phyloP scores from a whole-genome alignment of 2,113 vertebrate genomes.

The Saccopteryx bilineata region DNA sequence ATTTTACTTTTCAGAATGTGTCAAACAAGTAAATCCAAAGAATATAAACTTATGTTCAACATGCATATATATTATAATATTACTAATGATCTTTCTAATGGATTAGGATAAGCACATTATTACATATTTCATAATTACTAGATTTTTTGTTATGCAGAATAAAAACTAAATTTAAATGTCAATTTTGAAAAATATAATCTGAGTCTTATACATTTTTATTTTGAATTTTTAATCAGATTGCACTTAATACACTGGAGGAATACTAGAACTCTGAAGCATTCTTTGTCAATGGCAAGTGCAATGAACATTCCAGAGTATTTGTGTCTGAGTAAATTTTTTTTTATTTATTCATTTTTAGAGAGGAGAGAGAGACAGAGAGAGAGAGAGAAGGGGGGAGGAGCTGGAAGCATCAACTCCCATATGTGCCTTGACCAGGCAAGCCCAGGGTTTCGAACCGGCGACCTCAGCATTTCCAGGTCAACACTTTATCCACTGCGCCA shows the following conservation, averaged over 20 bases:
- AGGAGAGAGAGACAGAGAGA: too few relatives aligned
- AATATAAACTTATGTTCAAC: neutral
- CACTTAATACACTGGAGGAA: neutral
- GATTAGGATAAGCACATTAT: neutral
- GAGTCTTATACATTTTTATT: neutral
- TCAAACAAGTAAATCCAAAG: neutral
- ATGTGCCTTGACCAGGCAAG: too few relatives aligned
- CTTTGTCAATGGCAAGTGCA: neutral
- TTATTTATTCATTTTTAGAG: too few relatives aligned
- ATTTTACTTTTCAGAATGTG: neutral
- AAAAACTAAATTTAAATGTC: neutral
- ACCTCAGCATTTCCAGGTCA: too few relatives aligned
- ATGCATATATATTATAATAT: neutral
- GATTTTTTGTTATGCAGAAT: neutral
- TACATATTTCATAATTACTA: conserved; percentile 6
- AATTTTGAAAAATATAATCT: neutral
- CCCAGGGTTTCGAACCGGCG: too few relatives aligned
- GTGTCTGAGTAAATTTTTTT: neutral
- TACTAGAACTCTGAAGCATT: neutral
- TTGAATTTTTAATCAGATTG: neutral
- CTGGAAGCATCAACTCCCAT: too few relatives aligned
- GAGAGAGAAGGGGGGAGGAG: too few relatives aligned
- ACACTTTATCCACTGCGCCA: too few relatives aligned
- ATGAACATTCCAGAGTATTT: neutral
- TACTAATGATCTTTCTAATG: neutral